A percentile compares a stretch with the other conserved stretches of the same genome.
phyloP scores from a whole-genome alignment of 2,797 vertebrate genomes.

The Hyperoplus lanceolatus region DNA sequence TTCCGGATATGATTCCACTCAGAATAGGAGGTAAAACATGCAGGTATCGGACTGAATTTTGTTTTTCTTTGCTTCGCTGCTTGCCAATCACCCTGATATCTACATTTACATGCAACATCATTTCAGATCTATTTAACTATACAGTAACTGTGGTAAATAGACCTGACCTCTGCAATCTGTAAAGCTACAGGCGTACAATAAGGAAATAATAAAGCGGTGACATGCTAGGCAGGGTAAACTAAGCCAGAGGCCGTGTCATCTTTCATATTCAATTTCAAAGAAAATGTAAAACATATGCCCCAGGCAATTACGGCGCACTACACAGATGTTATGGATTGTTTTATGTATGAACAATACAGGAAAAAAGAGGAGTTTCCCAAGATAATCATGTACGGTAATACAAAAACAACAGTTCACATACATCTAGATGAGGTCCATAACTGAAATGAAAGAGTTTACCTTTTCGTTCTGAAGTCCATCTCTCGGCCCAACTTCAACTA shows the following conservation, averaged over 20 bases:
- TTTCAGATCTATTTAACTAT: conserved; percentile 8
- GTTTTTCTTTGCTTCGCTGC: background rate
- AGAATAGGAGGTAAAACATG: conserved; percentile 38
- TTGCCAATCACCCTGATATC: conserved; percentile 28
- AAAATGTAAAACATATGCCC: conserved; percentile 80
- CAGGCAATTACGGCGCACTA: conserved; percentile 61
- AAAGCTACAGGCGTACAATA: conserved; percentile 49
- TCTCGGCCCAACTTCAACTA: conserved; percentile 97
- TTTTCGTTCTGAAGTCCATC: conserved; percentile 98
- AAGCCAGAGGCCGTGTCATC: conserved; percentile 71
- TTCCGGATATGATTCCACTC: conserved; percentile 64
- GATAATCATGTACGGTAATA: conserved; percentile 18
- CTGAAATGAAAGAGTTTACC: conserved; percentile 78
- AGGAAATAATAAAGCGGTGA: conserved; percentile 68
- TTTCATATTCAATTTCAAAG: conserved; percentile 78
- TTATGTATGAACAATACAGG: conserved; percentile 35
- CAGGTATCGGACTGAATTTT: conserved; percentile 28
- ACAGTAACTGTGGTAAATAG: conserved; percentile 27
- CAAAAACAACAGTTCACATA: conserved; percentile 27
- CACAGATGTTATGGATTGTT: conserved; percentile 62
- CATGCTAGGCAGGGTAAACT: conserved; percentile 54
- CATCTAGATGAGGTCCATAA: conserved; percentile 43
- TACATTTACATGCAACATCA: conserved; percentile 11
- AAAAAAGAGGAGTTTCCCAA: conserved; percentile 38
- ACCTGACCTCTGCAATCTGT: conserved; percentile 51